A percentile compares a stretch with the other conserved stretches of the same genome.
Conservation (phyloP, 2,113 vertebrate genomes). For the Tenrec ecaudatus region DNA sequence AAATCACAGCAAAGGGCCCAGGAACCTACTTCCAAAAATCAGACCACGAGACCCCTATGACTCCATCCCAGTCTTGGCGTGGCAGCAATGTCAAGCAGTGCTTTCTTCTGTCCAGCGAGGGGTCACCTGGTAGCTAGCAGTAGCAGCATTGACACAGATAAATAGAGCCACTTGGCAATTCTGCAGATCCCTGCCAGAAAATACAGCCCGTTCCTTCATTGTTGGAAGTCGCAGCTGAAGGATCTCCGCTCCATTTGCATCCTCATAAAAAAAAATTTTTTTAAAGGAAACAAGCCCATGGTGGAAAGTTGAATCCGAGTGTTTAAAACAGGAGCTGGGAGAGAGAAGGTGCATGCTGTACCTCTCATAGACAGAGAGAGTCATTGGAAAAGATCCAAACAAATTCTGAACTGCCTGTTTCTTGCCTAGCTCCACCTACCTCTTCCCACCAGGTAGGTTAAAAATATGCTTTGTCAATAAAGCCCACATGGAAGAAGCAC, state of each 20-base stretch:
- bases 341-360: background rate
- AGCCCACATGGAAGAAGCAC: no score
- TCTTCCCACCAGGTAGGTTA: slow-evolving; percentile 22
- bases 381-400: background rate
- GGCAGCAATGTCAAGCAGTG: background rate
- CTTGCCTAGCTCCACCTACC: background rate
- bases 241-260: background rate
- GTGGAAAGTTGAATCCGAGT: background rate
- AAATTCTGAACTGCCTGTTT: background rate
- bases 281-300: background rate
- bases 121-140: background rate
- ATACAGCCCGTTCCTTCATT: background rate
- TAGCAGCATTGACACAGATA: background rate
- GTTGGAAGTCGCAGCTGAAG: background rate
- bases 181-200: slow-evolving; percentile 23
- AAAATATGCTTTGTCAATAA: background rate
- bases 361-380: background rate
- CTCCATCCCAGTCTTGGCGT: background rate
- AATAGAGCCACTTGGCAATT: background rate
- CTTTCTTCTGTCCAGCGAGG: no score
- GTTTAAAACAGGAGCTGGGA: background rate
- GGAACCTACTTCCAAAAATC: background rate
- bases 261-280: background rate
- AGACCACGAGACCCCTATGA: background rate
- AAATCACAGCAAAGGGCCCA: background rate